These are phyloP conservation scores for Exaiptasia diaphana DNA, from an alignment of 64 coral and sea anemone genomes.

Conservation along the genomic window DNA sequence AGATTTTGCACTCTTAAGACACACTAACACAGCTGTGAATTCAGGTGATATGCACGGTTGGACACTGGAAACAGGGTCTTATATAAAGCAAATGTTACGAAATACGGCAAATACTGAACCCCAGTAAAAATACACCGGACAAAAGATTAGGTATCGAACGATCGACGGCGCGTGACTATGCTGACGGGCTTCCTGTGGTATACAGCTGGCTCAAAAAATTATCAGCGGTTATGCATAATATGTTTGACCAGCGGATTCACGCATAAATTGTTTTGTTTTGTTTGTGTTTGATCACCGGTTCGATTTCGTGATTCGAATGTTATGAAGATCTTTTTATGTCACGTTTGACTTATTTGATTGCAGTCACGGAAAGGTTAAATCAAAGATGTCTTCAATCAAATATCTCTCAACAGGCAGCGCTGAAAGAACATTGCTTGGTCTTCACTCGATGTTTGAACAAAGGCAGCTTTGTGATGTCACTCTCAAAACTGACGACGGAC, in stretches of 20 bases:
- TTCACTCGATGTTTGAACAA: constrained; percentile 55
- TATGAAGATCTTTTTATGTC: not conserved
- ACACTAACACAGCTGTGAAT: too few relatives aligned
- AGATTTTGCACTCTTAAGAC: not conserved
- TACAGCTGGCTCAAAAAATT: too few relatives aligned
- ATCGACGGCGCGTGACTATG: too few relatives aligned
- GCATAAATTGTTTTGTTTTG: not conserved
- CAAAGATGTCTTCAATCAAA: constrained; percentile 67
- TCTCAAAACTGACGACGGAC: constrained; percentile 69
- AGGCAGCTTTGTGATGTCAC: constrained; percentile 84
- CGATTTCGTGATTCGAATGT: not conserved
- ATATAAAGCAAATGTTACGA: too few relatives aligned
- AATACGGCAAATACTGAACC: too few relatives aligned
- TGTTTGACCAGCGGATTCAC: not conserved
- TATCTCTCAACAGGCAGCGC: constrained; percentile 73
- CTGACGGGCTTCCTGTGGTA: too few relatives aligned
- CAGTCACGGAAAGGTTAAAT: not conserved
- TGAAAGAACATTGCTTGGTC: constrained; percentile 65
- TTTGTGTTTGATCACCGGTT: not conserved
- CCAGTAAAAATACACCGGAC: too few relatives aligned
- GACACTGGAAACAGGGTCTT: too few relatives aligned
- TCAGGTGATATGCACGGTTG: too few relatives aligned
- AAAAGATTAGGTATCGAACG: too few relatives aligned
- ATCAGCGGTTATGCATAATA: too few relatives aligned
- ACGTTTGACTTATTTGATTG: not conserved